phyloP scores from a whole-genome alignment of 2,113 vertebrate genomes.

The Pseudorhombus dupliciocellatus region DNA sequence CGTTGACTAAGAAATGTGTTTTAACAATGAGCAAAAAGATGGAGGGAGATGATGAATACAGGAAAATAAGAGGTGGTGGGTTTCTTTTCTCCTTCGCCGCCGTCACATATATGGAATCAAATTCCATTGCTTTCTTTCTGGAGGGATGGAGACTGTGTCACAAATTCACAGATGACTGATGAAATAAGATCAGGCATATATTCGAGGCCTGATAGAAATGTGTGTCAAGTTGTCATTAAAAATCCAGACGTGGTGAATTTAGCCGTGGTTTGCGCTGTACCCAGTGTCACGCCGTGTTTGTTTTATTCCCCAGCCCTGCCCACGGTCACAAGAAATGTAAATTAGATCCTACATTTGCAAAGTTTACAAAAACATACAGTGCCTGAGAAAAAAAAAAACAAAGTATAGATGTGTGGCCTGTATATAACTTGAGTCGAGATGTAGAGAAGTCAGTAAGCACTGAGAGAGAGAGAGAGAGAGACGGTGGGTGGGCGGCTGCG shows the following conservation, averaged over 20 bases:
- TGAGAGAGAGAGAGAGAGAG: background rate
- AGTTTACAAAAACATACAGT: background rate
- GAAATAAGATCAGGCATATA: no score
- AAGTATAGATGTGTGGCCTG: background rate
- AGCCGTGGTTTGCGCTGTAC: background rate
- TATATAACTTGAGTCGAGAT: background rate
- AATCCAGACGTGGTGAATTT: background rate
- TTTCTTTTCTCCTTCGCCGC: no score
- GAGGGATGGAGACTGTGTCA: no score
- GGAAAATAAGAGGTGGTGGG: slow-evolving; percentile 50
- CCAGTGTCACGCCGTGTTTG: background rate
- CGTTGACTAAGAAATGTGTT: slow-evolving; percentile 58
- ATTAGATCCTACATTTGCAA: background rate
- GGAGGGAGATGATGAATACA: slow-evolving; percentile 5
- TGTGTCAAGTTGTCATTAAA: no score
- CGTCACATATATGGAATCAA: no score
- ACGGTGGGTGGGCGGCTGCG: slow-evolving; percentile 9
- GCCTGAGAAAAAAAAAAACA: background rate
- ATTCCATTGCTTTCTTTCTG: no score
- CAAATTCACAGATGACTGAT: no score
- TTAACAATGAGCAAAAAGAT: slow-evolving; percentile 34
- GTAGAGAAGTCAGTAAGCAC: background rate
- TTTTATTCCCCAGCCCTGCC: background rate
- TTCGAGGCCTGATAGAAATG: no score
- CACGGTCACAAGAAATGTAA: background rate